Conservation (phyloP, 2,888 invertebrate species). For the Cheilosia vernalis region DNA sequence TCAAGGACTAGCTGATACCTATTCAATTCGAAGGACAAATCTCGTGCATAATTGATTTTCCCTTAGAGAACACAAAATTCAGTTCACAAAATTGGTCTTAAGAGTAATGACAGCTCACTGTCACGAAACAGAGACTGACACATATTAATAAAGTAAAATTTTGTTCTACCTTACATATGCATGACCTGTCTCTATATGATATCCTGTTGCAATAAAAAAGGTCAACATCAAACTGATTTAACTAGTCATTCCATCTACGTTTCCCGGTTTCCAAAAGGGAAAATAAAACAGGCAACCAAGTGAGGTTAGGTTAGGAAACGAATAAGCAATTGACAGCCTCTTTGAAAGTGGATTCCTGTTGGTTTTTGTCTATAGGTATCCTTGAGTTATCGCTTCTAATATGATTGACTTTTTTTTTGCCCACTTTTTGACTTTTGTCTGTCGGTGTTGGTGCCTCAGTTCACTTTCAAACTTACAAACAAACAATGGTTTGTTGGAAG, state of each 20-base stretch:
- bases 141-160: slow-evolving; percentile 21
- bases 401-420: not conserved
- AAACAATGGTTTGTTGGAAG: too few species aligned
- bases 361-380: not conserved
- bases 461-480: not conserved
- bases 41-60: too few species aligned
- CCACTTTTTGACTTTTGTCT: not conserved
- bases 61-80: not conserved
- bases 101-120: not conserved
- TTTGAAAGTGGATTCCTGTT: not conserved
- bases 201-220: slow-evolving; percentile 18
- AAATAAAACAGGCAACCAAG: not conserved
- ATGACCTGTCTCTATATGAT: not conserved
- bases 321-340: not conserved
- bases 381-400: not conserved
- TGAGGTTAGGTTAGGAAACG: not conserved
- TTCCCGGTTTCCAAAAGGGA: slow-evolving; percentile 24
- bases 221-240: slow-evolving; percentile 1
- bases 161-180: not conserved
- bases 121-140: not conserved
- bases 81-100: not conserved
- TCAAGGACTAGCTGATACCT: too few species aligned
- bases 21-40: too few species aligned
- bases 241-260: slow-evolving; percentile 10
- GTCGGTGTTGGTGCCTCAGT: not conserved